Percentiles rank a stretch among this genome's conserved stretches.
These are phyloP conservation scores for Uria lomvia DNA, from an alignment of 2,113 vertebrate species.

Conservation along the genomic window DNA sequence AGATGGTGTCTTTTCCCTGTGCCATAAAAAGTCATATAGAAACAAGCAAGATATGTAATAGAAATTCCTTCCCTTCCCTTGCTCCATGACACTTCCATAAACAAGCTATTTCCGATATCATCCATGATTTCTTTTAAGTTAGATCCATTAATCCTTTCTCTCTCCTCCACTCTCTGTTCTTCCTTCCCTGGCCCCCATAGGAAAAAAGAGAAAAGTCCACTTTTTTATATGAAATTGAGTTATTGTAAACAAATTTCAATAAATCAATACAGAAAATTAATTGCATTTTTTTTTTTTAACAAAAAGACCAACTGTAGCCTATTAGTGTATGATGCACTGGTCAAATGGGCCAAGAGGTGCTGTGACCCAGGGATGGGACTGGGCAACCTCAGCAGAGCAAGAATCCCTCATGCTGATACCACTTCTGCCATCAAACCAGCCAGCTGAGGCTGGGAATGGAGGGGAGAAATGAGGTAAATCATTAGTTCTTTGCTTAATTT, in stretches of 20 bases:
- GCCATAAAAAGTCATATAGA: not conserved
- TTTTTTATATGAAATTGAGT: not conserved
- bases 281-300: not conserved
- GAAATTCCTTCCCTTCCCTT: not conserved
- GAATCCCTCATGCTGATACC: not conserved
- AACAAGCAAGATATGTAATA: not conserved
- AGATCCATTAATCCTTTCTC: not conserved
- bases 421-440: not conserved
- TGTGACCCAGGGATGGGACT: not conserved
- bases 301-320: not conserved
- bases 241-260: not conserved
- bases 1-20: not conserved
- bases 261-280: not conserved
- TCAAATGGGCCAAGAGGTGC: not conserved
- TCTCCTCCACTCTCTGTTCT: not conserved
- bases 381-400: accelerated
- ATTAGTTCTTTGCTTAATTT: not conserved
- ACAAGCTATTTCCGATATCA: not conserved
- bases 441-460: not conserved
- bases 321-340: not conserved
- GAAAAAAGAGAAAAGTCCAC: not conserved
- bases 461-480: not conserved
- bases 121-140: not conserved
- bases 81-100: not conserved
- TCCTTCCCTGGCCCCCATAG: not conserved